Evolutionary conservation across 2,113 vertebrate genomes (phyloP).

Genomic region (Aix galericulata): DNA sequence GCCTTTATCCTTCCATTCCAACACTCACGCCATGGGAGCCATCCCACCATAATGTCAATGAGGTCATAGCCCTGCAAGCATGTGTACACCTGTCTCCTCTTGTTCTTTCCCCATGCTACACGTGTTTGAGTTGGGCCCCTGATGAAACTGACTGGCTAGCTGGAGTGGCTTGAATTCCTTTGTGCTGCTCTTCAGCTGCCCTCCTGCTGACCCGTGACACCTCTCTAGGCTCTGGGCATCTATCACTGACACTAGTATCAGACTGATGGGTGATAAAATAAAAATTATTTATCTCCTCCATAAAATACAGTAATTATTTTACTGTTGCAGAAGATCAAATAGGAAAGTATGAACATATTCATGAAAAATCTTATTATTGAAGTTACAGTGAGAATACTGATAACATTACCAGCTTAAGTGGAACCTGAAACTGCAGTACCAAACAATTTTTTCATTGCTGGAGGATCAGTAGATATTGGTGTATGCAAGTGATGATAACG

Average conservation of each 20-base stretch:
- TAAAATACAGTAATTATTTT: background rate
- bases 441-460: background rate
- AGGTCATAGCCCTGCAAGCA: no score
- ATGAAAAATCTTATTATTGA: background rate
- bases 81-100: no score
- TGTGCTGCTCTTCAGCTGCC: background rate
- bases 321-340: background rate
- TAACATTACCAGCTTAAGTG: background rate
- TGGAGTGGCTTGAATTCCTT: background rate
- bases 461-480: background rate
- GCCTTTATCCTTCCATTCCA: no score
- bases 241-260: background rate
- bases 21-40: no score
- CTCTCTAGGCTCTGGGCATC: background rate
- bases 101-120: background rate
- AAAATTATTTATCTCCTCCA: background rate
- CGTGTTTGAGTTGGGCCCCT: background rate
- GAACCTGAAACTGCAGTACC: background rate
- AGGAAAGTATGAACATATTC: accelerated
- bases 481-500: background rate
- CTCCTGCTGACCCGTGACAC: background rate
- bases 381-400: background rate
- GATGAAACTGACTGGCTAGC: background rate
- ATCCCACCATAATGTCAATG: no score
- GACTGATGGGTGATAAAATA: background rate